Percentiles rank a stretch among this genome's conserved stretches.
These are phyloP conservation scores for Pantherophis alleghaniensis DNA, from an alignment of 2,797 vertebrate genomes.

Conservation along the genomic window DNA sequence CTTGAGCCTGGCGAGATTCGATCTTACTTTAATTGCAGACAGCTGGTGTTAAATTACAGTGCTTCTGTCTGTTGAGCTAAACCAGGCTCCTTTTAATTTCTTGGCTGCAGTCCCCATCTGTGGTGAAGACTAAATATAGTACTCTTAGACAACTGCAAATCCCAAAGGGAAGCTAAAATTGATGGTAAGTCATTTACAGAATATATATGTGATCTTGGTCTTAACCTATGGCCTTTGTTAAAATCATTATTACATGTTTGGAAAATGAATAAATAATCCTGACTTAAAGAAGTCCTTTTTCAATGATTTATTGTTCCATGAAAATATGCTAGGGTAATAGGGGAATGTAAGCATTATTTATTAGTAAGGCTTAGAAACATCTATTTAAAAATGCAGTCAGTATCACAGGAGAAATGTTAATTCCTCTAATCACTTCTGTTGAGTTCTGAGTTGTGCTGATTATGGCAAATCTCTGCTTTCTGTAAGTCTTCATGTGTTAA, in stretches of 20 bases:
- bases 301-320: neutral
- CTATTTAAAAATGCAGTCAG: slow-evolving; percentile 17
- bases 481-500: slow-evolving; percentile 10
- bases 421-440: slow-evolving; percentile 18
- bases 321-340: slow-evolving; percentile 9
- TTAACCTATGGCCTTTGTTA: neutral
- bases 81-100: no score
- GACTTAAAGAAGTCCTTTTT: neutral
- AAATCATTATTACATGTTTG: neutral
- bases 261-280: slow-evolving; percentile 9
- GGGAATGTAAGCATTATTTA: neutral
- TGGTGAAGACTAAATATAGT: neutral
- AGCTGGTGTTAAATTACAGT: no score
- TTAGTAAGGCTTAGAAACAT: neutral
- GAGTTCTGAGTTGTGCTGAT: slow-evolving; percentile 2
- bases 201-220: neutral
- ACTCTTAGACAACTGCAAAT: neutral
- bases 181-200: neutral
- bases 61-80: no score
- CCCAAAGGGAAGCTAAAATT: neutral
- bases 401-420: neutral
- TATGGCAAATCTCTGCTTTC: neutral
- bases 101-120: no score
- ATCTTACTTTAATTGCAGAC: no score
- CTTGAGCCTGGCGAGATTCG: no score